These are phyloP conservation scores for Reticulitermes lucifugus DNA, from an alignment of 2,888 invertebrate genomes.

Conservation along the genomic window DNA sequence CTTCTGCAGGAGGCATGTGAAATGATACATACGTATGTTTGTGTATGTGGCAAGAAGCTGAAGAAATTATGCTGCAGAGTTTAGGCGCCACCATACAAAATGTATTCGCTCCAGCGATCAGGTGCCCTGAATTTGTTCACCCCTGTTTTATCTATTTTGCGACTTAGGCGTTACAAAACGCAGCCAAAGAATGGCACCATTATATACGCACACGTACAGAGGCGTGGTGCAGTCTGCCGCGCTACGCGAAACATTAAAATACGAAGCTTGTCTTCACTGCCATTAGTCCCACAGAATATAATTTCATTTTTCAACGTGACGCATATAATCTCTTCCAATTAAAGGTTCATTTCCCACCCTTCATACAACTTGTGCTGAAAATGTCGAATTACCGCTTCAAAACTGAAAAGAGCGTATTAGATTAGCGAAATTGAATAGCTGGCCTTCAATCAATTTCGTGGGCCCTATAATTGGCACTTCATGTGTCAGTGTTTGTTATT, in stretches of 20 bases:
- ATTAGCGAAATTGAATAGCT: not conserved
- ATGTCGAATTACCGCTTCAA: not conserved
- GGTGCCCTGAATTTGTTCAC: not conserved
- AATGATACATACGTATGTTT: no score
- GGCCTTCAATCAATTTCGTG: no score
- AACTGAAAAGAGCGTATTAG: not conserved
- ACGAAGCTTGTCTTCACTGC: not conserved
- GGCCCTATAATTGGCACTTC: not conserved
- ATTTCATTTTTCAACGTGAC: constrained; percentile 13
- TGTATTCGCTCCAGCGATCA: not conserved
- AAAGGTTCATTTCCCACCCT: not conserved
- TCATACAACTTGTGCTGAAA: not conserved
- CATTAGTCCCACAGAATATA: not conserved
- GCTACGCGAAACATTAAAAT: not conserved
- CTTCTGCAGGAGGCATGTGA: no score
- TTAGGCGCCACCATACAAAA: not conserved
- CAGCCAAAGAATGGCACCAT: not conserved
- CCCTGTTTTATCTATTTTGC: not conserved
- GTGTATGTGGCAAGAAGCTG: no score
- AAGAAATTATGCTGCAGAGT: no score
- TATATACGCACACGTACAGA: not conserved
- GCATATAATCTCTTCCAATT: not conserved
- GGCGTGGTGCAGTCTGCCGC: not conserved
- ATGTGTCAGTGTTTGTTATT: not conserved
- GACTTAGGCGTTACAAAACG: not conserved